phyloP scores from a whole-genome alignment of 2,888 invertebrate genomes.

The Dynastes tityus region DNA sequence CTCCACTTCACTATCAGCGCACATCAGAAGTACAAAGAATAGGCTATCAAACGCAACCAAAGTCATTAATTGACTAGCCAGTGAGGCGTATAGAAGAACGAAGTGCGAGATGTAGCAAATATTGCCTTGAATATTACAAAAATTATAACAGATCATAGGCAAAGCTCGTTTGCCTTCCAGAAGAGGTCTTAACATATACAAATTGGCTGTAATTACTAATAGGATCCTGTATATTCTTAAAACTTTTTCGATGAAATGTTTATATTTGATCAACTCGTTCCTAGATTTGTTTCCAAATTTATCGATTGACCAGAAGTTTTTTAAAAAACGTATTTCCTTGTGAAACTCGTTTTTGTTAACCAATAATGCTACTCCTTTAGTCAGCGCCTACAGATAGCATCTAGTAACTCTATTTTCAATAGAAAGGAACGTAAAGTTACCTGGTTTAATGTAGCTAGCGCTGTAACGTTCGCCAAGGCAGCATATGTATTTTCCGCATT shows the following conservation, averaged over 20 bases:
- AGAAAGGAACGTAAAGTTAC: neutral
- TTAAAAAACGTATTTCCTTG: neutral
- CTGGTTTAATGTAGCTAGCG: conserved; percentile 12
- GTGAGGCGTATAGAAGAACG: neutral
- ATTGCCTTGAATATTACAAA: neutral
- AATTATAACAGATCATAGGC: neutral
- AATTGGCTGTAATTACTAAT: neutral
- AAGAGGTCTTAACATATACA: conserved; percentile 5
- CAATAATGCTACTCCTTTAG: neutral
- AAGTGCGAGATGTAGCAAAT: neutral
- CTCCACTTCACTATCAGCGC: conserved; percentile 12
- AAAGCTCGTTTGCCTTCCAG: conserved; percentile 3
- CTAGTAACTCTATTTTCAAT: neutral
- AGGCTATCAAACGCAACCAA: conserved; percentile 9
- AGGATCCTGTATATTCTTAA: neutral
- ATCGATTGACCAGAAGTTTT: conserved; percentile 3
- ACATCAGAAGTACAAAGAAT: conserved; percentile 14
- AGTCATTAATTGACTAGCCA: neutral
- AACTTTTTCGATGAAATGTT: neutral
- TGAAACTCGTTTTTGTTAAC: neutral
- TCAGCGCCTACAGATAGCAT: neutral
- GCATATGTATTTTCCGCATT: conserved; percentile 4
- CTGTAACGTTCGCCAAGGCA: conserved; percentile 20
- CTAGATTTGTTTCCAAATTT: neutral
- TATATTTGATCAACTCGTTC: neutral